Conservation (phyloP, 2,113 vertebrate species). For the Motacilla alba region DNA sequence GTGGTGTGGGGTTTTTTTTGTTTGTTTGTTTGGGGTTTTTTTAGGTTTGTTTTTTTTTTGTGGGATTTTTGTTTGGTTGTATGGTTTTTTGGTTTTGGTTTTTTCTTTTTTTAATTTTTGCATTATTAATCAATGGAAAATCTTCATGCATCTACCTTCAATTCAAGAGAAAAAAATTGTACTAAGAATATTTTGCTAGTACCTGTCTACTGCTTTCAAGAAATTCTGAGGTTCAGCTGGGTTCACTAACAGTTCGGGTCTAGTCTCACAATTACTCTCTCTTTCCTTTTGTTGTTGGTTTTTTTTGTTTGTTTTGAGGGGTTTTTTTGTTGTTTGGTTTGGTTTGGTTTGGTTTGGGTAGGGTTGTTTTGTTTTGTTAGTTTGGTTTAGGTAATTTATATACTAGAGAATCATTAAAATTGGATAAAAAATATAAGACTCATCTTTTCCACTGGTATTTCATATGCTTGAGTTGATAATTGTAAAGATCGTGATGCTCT, state of each 20-base stretch:
- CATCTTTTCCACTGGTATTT: background rate
- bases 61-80: background rate
- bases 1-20: background rate
- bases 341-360: background rate
- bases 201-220: background rate
- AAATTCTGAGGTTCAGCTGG: background rate
- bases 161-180: background rate
- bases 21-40: background rate
- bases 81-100: background rate
- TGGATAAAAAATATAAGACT: background rate
- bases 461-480: background rate
- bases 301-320: background rate
- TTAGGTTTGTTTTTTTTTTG: background rate
- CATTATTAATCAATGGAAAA: background rate
- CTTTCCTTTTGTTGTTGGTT: too few relatives aligned
- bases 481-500: background rate
- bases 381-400: background rate
- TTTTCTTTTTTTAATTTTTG: background rate
- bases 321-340: too few relatives aligned
- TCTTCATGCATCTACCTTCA: background rate
- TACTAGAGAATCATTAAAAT: conserved; percentile 3
- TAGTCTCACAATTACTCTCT: background rate
- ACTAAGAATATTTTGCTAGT: background rate
- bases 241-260: background rate
- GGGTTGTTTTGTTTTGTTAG: background rate